Evolutionary conservation across 1,140 invertebrate species (phyloP), one percentile per base, ranked within the genome.

Genomic region (Zaprionus lachaisei): DNA sequence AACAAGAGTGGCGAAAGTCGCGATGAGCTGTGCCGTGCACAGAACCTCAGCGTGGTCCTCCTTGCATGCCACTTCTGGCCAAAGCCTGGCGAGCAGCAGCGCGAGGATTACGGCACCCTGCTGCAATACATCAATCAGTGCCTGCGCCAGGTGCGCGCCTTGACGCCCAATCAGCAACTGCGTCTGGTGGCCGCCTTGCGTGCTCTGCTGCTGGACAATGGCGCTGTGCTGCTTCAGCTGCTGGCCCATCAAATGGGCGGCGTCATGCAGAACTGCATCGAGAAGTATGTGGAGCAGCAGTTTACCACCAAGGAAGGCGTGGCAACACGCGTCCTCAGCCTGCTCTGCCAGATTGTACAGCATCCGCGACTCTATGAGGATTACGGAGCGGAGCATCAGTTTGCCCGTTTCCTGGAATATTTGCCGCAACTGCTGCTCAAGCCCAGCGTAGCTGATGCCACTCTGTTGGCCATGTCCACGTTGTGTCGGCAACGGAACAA

Each of bases 311-410:
- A 83, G 26, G 80, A 91, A n/a, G 84, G 79, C 1, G 75, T 81
- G 20, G 63, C 84, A 54, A 81, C 72, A 5, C 74, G 77, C 4
- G 58, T 92, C n/a, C 68, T 92, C 1, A 72, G 76, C 12, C 63
- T 94, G 4, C 81, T 94, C 26, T 93, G 92, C 68, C 91, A 93
- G 17, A 93, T 94, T 56, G 91, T 94, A 6, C 85, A 94, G 65
- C 77, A 93, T 41, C 78, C 91, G 15, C 82, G 90, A 26, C 90
- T 94, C 6, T 84, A 83, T 4, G 61, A 79, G n/a, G 77, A 92
- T 12, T 94, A 94, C 56, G 92, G 93, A 76, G 94, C 74, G 6
- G 78, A 61, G 14, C 44, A 76, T 1, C 72, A 68, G 38, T 93
- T 92, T 28, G 20, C 57, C 5, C 12, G 57, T 1, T 81, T 92